These are phyloP conservation scores for Philereme vetulata DNA, from an alignment of 2,888 invertebrate species.

Conservation along the genomic window DNA sequence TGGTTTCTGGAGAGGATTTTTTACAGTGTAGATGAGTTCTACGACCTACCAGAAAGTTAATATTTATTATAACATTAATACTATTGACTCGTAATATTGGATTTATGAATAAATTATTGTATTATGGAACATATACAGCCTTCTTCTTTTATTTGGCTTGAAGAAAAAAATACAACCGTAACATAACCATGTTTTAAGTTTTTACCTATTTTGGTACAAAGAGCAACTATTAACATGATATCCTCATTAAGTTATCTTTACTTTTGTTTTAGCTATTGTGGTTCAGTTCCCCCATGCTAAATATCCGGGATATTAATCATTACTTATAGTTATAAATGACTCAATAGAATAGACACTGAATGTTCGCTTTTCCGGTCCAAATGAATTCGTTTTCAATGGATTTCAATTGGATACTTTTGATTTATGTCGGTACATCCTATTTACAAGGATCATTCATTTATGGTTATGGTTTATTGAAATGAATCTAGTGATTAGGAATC, in stretches of 20 bases:
- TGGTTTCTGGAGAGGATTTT: too few relatives aligned
- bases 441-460: slow-evolving; percentile 34
- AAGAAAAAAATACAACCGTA: too few relatives aligned
- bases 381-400: slow-evolving; percentile 68
- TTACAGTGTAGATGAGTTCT: too few relatives aligned
- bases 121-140: too few relatives aligned
- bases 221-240: slow-evolving; percentile 11
- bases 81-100: too few relatives aligned
- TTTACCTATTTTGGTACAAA: background rate
- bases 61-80: too few relatives aligned
- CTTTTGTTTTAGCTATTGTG: slow-evolving; percentile 41
- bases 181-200: background rate
- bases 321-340: slow-evolving; percentile 72
- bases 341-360: slow-evolving; percentile 73
- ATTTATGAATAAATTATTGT: too few relatives aligned
- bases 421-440: slow-evolving; percentile 39
- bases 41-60: too few relatives aligned
- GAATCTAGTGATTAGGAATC: background rate
- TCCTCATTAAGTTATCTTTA: slow-evolving; percentile 24
- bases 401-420: slow-evolving; percentile 54
- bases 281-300: slow-evolving; percentile 61
- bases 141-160: too few relatives aligned
- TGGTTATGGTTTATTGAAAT: slow-evolving; percentile 14
- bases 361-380: slow-evolving; percentile 73
- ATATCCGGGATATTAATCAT: slow-evolving; percentile 80